Percentiles rank a stretch among this genome's conserved stretches.
Conservation (phyloP, 2,797 vertebrate species). For the Siniperca scherzeri region DNA sequence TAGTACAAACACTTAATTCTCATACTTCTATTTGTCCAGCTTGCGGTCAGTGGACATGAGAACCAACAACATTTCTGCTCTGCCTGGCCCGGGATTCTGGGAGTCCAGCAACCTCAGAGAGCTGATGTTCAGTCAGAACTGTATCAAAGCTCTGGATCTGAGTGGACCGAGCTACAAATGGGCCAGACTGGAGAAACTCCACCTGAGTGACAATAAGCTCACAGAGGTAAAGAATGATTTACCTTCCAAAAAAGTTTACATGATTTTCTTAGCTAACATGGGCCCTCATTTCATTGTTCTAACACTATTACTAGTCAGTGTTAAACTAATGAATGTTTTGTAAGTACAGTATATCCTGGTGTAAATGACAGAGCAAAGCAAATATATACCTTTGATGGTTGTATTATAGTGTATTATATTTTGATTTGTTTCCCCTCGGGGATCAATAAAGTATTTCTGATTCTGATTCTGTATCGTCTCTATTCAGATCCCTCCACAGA, state of each 20-base stretch:
- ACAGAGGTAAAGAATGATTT: slow-evolving; percentile 86
- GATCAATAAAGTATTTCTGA: too few species aligned
- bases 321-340: background rate
- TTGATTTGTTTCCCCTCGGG: too few species aligned
- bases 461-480: background rate
- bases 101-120: slow-evolving; percentile 92
- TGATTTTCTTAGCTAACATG: background rate
- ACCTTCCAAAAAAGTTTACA: too few species aligned
- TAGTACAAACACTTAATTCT: too few species aligned
- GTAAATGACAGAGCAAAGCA: background rate
- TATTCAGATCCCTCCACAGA: slow-evolving; percentile 92
- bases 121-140: slow-evolving; percentile 93
- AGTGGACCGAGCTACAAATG: slow-evolving; percentile 89
- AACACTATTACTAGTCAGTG: background rate
- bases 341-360: background rate
- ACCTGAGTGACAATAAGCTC: slow-evolving; percentile 92
- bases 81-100: slow-evolving; percentile 91
- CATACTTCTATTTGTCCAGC: slow-evolving; percentile 74
- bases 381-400: background rate
- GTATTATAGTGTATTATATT: too few species aligned
- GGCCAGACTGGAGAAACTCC: slow-evolving; percentile 94
- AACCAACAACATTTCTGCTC: slow-evolving; percentile 87
- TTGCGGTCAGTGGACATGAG: slow-evolving; percentile 94
- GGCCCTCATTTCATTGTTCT: background rate
- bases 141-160: slow-evolving; percentile 89